phyloP scores from a whole-genome alignment of 2,888 invertebrate genomes.

The Tetragonula carbonaria region DNA sequence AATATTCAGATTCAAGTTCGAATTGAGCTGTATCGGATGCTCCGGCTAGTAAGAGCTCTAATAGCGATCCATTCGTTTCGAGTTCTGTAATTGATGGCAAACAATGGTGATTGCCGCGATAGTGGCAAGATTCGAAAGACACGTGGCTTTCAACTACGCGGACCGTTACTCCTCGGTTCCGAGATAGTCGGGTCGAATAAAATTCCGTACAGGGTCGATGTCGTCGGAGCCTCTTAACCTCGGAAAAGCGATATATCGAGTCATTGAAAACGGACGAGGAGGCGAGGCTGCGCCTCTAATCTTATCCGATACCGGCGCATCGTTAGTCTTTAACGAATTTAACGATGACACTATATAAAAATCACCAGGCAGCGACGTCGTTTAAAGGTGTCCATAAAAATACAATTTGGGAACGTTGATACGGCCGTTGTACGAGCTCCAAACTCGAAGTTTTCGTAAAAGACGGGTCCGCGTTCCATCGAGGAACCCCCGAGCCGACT shows the following conservation, averaged over 20 bases:
- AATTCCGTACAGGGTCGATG: background rate
- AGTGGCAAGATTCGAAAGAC: background rate
- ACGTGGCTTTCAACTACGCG: background rate
- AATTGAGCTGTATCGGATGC: too few relatives aligned
- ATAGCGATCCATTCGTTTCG: background rate
- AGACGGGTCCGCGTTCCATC: constrained; percentile 13
- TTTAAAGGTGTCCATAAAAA: constrained; percentile 65
- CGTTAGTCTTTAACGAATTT: constrained; percentile 67
- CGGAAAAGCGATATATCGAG: constrained; percentile 24
- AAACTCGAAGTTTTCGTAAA: background rate
- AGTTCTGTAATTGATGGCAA: constrained; percentile 38
- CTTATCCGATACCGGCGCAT: constrained; percentile 62
- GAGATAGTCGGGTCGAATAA: constrained; percentile 22
- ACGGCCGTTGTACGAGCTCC: constrained; percentile 49
- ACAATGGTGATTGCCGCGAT: constrained; percentile 14
- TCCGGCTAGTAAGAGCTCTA: too few relatives aligned
- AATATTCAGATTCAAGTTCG: too few relatives aligned
- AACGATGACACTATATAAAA: constrained; percentile 66
- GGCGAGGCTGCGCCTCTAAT: constrained; percentile 35
- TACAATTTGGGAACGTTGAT: constrained; percentile 56
- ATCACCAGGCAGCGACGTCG: constrained; percentile 50
- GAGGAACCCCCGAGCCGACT: constrained; percentile 11
- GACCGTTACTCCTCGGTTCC: background rate
- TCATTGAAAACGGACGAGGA: constrained; percentile 26
- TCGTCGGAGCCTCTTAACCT: background rate